These are phyloP conservation scores for Gnathonemus echidnorhynchus DNA, from an alignment of 2,113 vertebrate species.

Conservation along the genomic window DNA sequence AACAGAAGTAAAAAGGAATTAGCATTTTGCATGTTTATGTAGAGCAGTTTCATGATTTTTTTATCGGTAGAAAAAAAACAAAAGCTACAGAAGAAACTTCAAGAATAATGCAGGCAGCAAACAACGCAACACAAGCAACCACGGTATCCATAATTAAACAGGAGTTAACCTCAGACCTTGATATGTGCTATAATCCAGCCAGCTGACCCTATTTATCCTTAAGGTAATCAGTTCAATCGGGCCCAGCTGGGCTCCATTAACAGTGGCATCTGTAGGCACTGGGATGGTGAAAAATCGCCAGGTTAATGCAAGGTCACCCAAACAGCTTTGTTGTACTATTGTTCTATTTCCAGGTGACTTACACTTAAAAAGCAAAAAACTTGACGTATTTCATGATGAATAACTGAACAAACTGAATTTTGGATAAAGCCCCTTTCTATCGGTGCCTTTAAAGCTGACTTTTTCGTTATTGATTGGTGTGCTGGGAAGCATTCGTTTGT, in stretches of 20 bases:
- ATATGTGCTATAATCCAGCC: not conserved
- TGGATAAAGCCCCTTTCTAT: not conserved
- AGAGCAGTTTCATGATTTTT: not conserved
- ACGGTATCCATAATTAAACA: not conserved
- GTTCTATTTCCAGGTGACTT: not conserved
- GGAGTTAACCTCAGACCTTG: not conserved
- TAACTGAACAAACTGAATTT: not conserved
- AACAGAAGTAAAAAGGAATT: not conserved
- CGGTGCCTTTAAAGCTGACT: not conserved
- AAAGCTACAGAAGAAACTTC: not conserved
- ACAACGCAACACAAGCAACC: not conserved
- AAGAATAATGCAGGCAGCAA: not conserved
- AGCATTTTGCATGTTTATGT: not conserved
- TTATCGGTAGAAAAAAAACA: not conserved
- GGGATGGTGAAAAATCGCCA: not conserved
- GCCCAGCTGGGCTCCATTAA: constrained; percentile 5
- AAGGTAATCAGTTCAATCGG: not conserved
- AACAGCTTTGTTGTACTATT: not conserved
- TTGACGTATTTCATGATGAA: not conserved
- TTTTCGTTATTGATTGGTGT: not conserved
- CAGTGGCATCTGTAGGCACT: not conserved
- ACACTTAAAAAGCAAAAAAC: not conserved
- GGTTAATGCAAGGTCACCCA: not conserved
- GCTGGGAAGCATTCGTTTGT: not conserved
- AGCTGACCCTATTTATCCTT: not conserved